Conservation (phyloP, 2,113 vertebrate species). For the Zootoca vivipara region DNA sequence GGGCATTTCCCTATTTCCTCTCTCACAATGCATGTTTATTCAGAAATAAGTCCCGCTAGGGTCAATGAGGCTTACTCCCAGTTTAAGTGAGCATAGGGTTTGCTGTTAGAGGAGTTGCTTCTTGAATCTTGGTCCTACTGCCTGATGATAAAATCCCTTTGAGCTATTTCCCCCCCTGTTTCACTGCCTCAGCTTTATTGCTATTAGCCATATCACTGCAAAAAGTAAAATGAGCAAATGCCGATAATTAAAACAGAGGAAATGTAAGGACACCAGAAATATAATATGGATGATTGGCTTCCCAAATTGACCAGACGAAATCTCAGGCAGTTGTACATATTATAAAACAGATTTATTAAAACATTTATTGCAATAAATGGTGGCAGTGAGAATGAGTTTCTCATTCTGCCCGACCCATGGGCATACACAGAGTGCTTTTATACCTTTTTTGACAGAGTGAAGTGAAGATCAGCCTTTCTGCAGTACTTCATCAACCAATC, state of each 20-base stretch:
- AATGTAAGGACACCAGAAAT: too few relatives aligned
- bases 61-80: background rate
- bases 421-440: too few relatives aligned
- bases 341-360: too few relatives aligned
- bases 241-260: background rate
- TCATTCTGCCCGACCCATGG: too few relatives aligned
- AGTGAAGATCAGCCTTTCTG: too few relatives aligned
- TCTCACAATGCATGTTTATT: background rate
- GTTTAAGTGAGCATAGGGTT: background rate
- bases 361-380: too few relatives aligned
- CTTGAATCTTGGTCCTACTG: background rate
- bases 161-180: accelerated
- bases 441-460: too few relatives aligned
- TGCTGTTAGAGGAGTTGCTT: background rate
- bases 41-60: background rate
- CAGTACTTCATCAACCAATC: too few relatives aligned
- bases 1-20: background rate
- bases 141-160: conserved; percentile 6
- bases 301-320: too few relatives aligned
- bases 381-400: too few relatives aligned
- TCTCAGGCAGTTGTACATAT: too few relatives aligned
- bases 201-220: background rate
- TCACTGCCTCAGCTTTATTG: background rate
- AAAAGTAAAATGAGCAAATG: background rate
- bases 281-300: too few relatives aligned